Evolutionary conservation across 1,140 invertebrate genomes (phyloP), one percentile per base, ranked within the genome.

Genomic region (Ceratoteleas bidentatus): DNA sequence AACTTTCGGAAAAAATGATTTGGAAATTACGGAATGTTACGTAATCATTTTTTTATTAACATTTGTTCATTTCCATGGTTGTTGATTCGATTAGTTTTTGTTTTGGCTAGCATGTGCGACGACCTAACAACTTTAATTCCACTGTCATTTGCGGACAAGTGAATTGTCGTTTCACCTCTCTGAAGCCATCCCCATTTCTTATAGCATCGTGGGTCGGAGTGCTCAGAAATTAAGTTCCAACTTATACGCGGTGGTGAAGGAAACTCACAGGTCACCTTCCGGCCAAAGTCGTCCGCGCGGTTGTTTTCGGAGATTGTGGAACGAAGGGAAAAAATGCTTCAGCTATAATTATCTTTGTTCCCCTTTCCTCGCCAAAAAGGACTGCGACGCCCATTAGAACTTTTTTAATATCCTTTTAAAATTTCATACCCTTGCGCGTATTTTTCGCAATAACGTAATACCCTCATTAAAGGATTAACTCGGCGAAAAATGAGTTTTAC

Each of bases 401-500:
- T 66, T 66, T 60, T 65, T 60, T 61, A 75, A 68, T 77, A 53
- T 62, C 16, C n/a, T 60, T 69, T 69, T 62, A 49, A 77, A 62
- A 52, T 77, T 68, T 53, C 38, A 24, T 61, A 40, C 49, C 16
- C 60, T 52, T 40, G 43, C 40, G n/a, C 43, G 9, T 13, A 57
- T 52, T 76, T 76, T 61, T 61, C 33, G n/a, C 60, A 62, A 69
- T 62, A 54, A 62, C 38, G 57, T 68, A 68, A 76, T 54, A 69
- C 57, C 40, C 47, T 68, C 56, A 68, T 76, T 76, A 68, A 68
- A 54, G 68, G 34, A 76, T 76, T 76, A 76, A 54, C 49, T 24
- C 34, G 11, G 10, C 34, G 14, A 61, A 14, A 53, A 68, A 76
- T 47, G 52, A 52, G 32, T 66, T 68, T 68, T 24, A 11, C 24